phyloP scores from a whole-genome alignment of 2,888 invertebrate genomes.

The Automeris io region DNA sequence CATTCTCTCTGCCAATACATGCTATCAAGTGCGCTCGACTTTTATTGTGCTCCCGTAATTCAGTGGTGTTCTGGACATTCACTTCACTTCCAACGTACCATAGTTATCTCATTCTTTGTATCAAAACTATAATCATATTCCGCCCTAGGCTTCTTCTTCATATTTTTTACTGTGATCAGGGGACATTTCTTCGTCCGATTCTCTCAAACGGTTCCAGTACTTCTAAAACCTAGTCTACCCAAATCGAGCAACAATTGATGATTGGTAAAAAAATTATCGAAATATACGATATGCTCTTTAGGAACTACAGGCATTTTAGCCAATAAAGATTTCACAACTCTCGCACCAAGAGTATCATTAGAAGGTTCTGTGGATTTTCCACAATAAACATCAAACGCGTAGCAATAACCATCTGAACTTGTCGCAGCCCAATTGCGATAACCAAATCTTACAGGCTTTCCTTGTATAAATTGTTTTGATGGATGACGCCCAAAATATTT shows the following conservation, averaged over 20 bases:
- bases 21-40: too few relatives aligned
- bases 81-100: conserved; percentile 24
- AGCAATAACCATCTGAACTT: conserved; percentile 19
- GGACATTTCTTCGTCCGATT: conserved; percentile 22
- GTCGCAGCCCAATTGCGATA: conserved; percentile 19
- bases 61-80: too few relatives aligned
- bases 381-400: conserved; percentile 15
- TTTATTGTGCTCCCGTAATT: too few relatives aligned
- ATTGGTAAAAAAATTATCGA: conserved; percentile 20
- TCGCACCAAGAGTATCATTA: conserved; percentile 13
- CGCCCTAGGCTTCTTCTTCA: conserved; percentile 21
- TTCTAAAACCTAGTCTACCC: conserved; percentile 13
- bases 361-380: conserved; percentile 15
- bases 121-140: conserved; percentile 23
- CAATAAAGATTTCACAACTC: conserved; percentile 17
- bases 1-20: too few relatives aligned
- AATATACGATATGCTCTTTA: conserved; percentile 15
- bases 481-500: conserved; percentile 17
- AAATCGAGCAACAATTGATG: conserved; percentile 15
- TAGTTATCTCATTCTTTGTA: conserved; percentile 18
- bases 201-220: conserved; percentile 20
- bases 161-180: conserved; percentile 15
- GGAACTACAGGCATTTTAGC: conserved; percentile 15
- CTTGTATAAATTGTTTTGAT: conserved; percentile 15
- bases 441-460: conserved; percentile 21